phyloP scores from a whole-genome alignment of 2,888 invertebrate species.

The Ryuthela nishihirai region DNA sequence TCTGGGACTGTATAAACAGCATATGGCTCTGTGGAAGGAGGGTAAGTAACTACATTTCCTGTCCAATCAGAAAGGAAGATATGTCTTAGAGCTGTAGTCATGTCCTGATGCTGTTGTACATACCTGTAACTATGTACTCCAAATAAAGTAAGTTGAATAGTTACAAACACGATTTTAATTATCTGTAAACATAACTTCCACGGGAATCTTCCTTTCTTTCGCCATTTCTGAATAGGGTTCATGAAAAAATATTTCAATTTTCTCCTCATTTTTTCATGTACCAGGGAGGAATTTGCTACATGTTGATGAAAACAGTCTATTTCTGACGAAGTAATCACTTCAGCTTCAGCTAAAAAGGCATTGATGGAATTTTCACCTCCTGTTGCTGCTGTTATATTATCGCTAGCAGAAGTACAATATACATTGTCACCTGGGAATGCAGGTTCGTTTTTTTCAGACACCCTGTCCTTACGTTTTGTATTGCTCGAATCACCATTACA shows the following conservation, averaged over 20 bases:
- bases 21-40: constrained; percentile 82
- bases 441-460: no score
- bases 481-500: no score
- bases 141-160: constrained; percentile 87
- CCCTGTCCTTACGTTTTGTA: no score
- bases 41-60: constrained; percentile 83
- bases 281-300: not conserved
- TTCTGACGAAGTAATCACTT: constrained; percentile 14
- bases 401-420: no score
- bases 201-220: constrained; percentile 85
- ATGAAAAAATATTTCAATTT: constrained; percentile 87
- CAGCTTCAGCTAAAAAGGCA: constrained; percentile 27
- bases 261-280: constrained; percentile 47
- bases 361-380: no score
- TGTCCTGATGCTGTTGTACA: constrained; percentile 89
- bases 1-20: constrained; percentile 80
- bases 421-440: no score
- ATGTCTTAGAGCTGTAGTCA: constrained; percentile 84
- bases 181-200: constrained; percentile 95
- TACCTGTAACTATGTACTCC: constrained; percentile 84
- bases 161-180: constrained; percentile 90
- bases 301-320: not conserved
- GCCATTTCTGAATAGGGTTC: constrained; percentile 98
- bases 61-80: constrained; percentile 85
- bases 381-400: no score